phyloP scores from a whole-genome alignment of 2,797 vertebrate genomes.

The Bryconaethiops microstoma region DNA sequence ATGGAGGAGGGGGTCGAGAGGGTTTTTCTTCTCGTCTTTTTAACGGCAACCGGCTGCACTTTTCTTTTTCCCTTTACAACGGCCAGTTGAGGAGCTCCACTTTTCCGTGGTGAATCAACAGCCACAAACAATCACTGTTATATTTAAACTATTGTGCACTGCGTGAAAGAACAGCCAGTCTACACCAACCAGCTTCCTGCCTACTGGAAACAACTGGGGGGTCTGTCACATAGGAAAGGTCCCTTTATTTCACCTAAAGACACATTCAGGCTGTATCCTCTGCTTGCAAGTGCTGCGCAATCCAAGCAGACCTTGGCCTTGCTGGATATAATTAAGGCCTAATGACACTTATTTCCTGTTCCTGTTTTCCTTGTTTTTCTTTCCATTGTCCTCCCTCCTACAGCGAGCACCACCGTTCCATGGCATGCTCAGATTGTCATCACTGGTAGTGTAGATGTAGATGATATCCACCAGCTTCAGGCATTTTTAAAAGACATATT shows the following conservation, averaged over 20 bases:
- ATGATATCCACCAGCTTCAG: neutral
- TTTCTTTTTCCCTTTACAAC: neutral
- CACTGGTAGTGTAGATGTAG: neutral
- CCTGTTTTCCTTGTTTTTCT: slow-evolving; percentile 44
- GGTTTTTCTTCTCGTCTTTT: slow-evolving; percentile 40
- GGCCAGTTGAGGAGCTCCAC: neutral
- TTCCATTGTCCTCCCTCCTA: slow-evolving; percentile 28
- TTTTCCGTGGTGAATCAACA: neutral
- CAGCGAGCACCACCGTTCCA: neutral
- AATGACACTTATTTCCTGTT: slow-evolving; percentile 44
- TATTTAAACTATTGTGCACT: neutral
- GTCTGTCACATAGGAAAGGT: neutral
- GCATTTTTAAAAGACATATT: neutral
- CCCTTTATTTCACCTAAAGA: neutral
- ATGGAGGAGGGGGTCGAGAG: slow-evolving; percentile 27
- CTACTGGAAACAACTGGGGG: neutral
- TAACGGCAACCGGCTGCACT: slow-evolving; percentile 11
- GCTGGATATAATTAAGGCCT: slow-evolving; percentile 31
- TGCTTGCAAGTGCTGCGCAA: neutral
- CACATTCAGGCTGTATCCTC: slow-evolving; percentile 1
- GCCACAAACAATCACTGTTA: neutral
- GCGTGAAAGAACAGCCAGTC: neutral
- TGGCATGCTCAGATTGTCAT: neutral
- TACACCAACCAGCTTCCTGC: neutral
- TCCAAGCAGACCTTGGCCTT: slow-evolving; percentile 20